Conservation (phyloP, 2,888 invertebrate genomes). For the Metalampra italica region DNA sequence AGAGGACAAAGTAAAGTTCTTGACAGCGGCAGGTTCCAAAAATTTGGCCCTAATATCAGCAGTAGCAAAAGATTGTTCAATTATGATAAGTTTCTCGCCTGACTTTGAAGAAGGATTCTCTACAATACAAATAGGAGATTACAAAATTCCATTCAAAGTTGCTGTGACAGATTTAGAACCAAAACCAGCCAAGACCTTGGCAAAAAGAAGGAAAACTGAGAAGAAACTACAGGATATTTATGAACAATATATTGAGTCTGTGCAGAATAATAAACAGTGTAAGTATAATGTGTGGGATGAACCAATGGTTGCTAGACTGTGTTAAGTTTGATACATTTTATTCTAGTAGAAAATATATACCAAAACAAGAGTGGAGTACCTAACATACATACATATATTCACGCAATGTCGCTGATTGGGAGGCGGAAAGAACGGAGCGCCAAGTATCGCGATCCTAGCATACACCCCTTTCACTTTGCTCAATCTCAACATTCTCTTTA, state of each 20-base stretch:
- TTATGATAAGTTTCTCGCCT: conserved; percentile 79
- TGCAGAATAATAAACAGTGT: conserved; percentile 23
- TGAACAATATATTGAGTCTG: conserved; percentile 25
- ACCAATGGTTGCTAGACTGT: background rate
- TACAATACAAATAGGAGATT: conserved; percentile 42
- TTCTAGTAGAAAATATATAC: too few relatives aligned
- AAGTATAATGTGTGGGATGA: conserved; percentile 25
- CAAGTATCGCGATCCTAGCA: too few relatives aligned
- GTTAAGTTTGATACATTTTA: too few relatives aligned
- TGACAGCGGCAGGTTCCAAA: conserved; percentile 25
- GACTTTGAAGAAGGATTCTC: conserved; percentile 28
- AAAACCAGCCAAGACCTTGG: conserved; percentile 66
- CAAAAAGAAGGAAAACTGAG: conserved; percentile 50
- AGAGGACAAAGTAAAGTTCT: conserved; percentile 31
- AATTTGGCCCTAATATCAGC: conserved; percentile 77
- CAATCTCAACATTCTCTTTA: too few relatives aligned
- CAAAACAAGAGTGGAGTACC: too few relatives aligned
- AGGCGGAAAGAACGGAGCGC: too few relatives aligned
- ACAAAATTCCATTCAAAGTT: conserved; percentile 69
- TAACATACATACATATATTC: too few relatives aligned
- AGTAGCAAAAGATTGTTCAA: conserved; percentile 84
- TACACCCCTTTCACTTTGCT: too few relatives aligned
- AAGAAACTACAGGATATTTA: conserved; percentile 42
- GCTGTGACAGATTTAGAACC: conserved; percentile 84
- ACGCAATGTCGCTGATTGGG: too few relatives aligned